phyloP scores from a whole-genome alignment of 2,888 invertebrate genomes.

The Pollenia labialis region DNA sequence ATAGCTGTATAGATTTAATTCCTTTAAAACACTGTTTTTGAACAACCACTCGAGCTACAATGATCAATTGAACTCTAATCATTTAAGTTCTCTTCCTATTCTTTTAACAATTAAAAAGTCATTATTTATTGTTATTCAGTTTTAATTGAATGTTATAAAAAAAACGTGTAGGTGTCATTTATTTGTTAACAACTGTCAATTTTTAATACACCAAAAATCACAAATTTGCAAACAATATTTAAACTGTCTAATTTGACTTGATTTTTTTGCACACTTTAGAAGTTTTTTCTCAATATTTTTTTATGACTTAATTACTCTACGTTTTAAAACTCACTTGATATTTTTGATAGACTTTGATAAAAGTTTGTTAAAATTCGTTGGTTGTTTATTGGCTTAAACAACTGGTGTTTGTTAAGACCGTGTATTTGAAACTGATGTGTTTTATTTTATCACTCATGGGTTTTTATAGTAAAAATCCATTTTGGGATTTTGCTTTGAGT shows the following conservation, averaged over 20 bases:
- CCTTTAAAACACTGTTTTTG: too few relatives aligned
- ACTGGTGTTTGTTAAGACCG: conserved; percentile 64
- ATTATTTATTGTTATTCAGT: background rate
- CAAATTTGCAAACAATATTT: conserved; percentile 1
- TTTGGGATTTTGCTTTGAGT: conserved; percentile 9
- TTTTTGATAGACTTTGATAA: conserved; percentile 65
- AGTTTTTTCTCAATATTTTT: background rate
- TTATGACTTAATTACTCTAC: background rate
- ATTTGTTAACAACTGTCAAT: background rate
- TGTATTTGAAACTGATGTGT: conserved; percentile 59
- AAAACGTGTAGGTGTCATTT: conserved; percentile 15
- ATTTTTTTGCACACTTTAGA: conserved; percentile 9
- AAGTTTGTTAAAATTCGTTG: conserved; percentile 15
- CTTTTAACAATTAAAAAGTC: conserved; percentile 10
- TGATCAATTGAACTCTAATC: background rate
- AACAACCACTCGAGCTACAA: background rate
- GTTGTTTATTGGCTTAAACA: conserved; percentile 48
- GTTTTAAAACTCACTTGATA: conserved; percentile 67
- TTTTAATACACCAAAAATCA: background rate
- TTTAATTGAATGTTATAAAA: background rate
- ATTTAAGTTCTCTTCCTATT: background rate
- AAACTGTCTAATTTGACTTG: conserved; percentile 48
- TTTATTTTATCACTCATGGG: conserved; percentile 16
- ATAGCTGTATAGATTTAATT: background rate
- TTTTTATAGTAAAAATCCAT: conserved; percentile 65